Percentiles rank a stretch among this genome's conserved stretches.
Conservation (phyloP, 2,113 vertebrate genomes). For the Trematomus loennbergii region DNA sequence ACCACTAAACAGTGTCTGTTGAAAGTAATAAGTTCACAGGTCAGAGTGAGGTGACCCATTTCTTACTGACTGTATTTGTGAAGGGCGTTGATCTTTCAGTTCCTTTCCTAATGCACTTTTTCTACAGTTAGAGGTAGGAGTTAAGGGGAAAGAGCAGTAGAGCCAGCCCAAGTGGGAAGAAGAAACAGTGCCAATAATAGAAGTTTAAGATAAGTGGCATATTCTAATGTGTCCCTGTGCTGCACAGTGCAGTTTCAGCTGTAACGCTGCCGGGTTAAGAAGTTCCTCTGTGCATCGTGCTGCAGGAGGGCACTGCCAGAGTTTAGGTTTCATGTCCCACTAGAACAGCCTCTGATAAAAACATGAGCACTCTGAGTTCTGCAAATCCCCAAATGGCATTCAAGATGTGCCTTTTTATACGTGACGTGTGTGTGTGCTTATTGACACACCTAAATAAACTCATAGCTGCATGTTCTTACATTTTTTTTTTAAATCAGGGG, state of each 20-base stretch:
- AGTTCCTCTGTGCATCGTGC: constrained; percentile 1
- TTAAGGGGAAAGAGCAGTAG: neutral
- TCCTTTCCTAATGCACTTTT: neutral
- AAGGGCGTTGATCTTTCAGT: neutral
- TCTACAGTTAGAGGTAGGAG: neutral
- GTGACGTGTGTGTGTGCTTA: neutral
- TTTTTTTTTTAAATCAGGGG: neutral
- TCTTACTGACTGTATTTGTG: neutral
- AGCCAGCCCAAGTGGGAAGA: neutral
- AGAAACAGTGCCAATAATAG: constrained; percentile 12
- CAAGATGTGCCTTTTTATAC: neutral
- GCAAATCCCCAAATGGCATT: neutral
- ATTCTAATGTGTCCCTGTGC: constrained; percentile 16
- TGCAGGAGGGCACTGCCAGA: neutral
- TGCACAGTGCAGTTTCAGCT: neutral
- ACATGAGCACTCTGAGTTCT: neutral
- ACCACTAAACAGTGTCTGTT: neutral
- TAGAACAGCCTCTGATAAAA: neutral
- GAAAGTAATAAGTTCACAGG: neutral
- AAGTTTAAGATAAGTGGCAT: constrained; percentile 25
- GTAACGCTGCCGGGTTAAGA: neutral
- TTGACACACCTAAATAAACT: neutral
- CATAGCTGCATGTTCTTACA: neutral
- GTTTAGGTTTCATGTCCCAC: constrained; percentile 8
- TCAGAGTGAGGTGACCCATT: neutral